Base-by-base conservation (phyloP, 64 coral and sea anemone genomes). In the Actinia tenebrosa region DNA sequence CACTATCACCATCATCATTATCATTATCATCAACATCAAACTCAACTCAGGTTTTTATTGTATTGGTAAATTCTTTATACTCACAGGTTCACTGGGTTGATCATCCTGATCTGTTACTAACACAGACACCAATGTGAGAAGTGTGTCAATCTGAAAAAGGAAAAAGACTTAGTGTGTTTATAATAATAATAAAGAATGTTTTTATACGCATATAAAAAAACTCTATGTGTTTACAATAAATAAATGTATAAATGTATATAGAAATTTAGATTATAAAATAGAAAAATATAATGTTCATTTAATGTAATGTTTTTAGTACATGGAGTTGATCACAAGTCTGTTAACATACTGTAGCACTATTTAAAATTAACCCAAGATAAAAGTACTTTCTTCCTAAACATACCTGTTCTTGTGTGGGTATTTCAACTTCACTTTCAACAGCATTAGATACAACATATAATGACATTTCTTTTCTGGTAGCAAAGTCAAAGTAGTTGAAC, bases 51-150 rank as follows among this genome's bases (percentile, higher is more conserved):
- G 3, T 66, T 66, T n/a, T 22, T 19, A n/a, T 7, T n/a, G 63
- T 23, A n/a, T 60, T 60, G 58, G 62, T 64, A 5, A 22, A 5
- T 10, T 64, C 56, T 64, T 26, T 17, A 3, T 86, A 98, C 92
- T 89, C 56, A 98, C 96, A 45, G 88, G 88, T 90, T 99, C 97
- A 79, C 89, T 84, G 3, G 97, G 97, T 22, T 99, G 97, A 43
- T 99, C 97, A 66, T 99, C 93, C 63, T 99, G 97, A 52, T 99
- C 97, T 8, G 82, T 53, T 5, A 99, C 97, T 64, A 99, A 91
- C 9, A 91, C 56, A 37, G 97, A 95, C 43, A 99, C 93, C 60
- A 99, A 87, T 23, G 79, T 91, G 18, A 99, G 88, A 53, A 93
- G 88, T 80, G 86, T 69, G 88, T 99, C 97, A 46, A 99, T 93